Percentiles rank a stretch among this genome's conserved stretches.
These are phyloP conservation scores for Zaprionus africanus DNA, from an alignment of 1,140 invertebrate genomes.

Conservation along the genomic window DNA sequence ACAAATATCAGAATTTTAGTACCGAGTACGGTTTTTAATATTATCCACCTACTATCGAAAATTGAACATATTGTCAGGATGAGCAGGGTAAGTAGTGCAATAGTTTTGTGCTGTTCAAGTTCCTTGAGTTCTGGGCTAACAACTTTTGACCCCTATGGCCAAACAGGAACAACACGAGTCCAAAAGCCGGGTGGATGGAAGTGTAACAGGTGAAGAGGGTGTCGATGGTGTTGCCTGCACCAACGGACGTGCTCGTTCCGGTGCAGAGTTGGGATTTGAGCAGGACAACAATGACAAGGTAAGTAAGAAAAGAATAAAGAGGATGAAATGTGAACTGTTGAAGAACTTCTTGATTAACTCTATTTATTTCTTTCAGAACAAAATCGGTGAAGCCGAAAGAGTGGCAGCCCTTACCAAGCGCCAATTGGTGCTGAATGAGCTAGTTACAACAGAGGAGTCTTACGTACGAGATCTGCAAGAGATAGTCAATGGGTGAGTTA, in stretches of 20 bases:
- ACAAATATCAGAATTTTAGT: constrained; percentile 43
- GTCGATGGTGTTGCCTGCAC: constrained; percentile 53
- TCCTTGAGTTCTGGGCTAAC: constrained; percentile 3
- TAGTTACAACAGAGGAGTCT: constrained; percentile 97
- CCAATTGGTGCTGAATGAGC: constrained; percentile 92
- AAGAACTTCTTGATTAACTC: neutral
- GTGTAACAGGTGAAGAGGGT: constrained; percentile 37
- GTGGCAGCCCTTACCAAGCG: constrained; percentile 87
- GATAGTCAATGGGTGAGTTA: constrained; percentile 79
- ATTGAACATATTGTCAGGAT: constrained; percentile 97
- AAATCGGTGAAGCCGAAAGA: constrained; percentile 82
- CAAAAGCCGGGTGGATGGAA: constrained; percentile 70
- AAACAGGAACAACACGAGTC: constrained; percentile 83
- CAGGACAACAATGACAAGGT: constrained; percentile 82
- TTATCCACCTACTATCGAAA: constrained; percentile 90
- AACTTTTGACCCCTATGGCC: constrained; percentile 19
- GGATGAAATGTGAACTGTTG: neutral
- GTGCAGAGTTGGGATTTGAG: constrained; percentile 44
- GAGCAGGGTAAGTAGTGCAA: constrained; percentile 90
- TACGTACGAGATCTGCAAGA: constrained; percentile 95
- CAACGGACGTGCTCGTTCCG: constrained; percentile 60
- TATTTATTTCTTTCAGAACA: constrained; percentile 59
- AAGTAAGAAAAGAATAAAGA: constrained; percentile 1
- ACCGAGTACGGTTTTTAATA: neutral
- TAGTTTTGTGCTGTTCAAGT: neutral